These are phyloP conservation scores for Chrysodeixis includens DNA, from an alignment of 2,888 invertebrate genomes.

Conservation along the genomic window DNA sequence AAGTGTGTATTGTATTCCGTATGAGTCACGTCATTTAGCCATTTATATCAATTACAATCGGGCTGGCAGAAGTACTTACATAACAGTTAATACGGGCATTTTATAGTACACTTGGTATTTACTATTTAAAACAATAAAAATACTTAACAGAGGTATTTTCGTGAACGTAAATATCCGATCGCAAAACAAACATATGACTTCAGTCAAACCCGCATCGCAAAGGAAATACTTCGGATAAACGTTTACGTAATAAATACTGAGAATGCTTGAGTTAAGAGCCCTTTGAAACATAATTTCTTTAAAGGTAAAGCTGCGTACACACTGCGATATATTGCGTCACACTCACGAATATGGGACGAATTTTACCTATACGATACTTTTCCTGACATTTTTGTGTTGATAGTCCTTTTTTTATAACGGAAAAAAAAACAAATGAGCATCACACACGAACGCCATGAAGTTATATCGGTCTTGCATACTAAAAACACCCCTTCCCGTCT, in stretches of 20 bases:
- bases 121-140: conserved; percentile 5
- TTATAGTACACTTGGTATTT: neutral
- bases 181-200: neutral
- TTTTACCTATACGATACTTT: too few species aligned
- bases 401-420: too few species aligned
- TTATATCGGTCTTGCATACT: too few species aligned
- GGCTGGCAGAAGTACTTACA: neutral
- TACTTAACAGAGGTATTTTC: conserved; percentile 13
- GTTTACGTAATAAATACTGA: conserved; percentile 21
- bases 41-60: neutral
- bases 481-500: too few species aligned
- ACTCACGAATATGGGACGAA: too few species aligned
- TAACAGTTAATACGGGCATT: neutral
- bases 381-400: too few species aligned
- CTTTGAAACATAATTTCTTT: neutral
- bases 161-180: conserved; percentile 10
- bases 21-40: conserved; percentile 12
- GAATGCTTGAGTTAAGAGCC: conserved; percentile 20
- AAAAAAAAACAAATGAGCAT: too few species aligned
- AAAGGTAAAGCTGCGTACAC: neutral
- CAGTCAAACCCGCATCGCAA: conserved; percentile 8
- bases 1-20: neutral
- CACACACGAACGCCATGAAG: too few species aligned
- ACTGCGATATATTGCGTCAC: neutral
- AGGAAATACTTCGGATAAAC: conserved; percentile 27